Evolutionary conservation across 2,797 vertebrate genomes (phyloP).

Genomic region (Pipistrellus pygmaeus): DNA sequence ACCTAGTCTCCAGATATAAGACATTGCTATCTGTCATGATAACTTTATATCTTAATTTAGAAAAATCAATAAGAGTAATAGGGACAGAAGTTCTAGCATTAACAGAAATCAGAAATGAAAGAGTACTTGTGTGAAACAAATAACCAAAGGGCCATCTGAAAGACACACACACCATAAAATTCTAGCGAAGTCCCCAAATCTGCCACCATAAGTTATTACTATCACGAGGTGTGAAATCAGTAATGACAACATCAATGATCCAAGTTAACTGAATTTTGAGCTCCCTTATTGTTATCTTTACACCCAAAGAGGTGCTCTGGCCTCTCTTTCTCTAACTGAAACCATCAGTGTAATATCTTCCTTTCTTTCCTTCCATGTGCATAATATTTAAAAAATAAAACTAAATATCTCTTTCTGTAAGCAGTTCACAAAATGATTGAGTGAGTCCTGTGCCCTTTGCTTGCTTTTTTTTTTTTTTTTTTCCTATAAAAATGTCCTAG

Average conservation of each 20-base stretch:
- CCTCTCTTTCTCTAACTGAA: slow-evolving; percentile 36
- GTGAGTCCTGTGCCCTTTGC: neutral
- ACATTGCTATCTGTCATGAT: slow-evolving; percentile 57
- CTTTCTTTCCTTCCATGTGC: slow-evolving; percentile 13
- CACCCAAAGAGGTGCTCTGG: slow-evolving; percentile 51
- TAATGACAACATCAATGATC: slow-evolving; percentile 67
- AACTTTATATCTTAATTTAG: slow-evolving; percentile 72
- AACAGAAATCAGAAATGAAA: slow-evolving; percentile 66
- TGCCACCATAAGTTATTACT: slow-evolving; percentile 66
- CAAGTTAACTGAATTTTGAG: slow-evolving; percentile 69
- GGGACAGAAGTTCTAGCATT: slow-evolving; percentile 46
- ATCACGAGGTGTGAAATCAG: slow-evolving; percentile 62
- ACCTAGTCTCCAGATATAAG: slow-evolving; percentile 35
- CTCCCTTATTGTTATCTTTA: slow-evolving; percentile 75
- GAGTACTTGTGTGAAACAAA: slow-evolving; percentile 15
- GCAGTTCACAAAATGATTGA: neutral
- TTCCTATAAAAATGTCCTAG: slow-evolving; percentile 40
- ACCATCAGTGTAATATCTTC: slow-evolving; percentile 50
- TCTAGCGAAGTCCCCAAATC: slow-evolving; percentile 54
- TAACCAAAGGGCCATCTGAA: slow-evolving; percentile 56
- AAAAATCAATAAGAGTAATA: slow-evolving; percentile 66
- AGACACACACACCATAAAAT: slow-evolving; percentile 59
- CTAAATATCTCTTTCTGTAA: slow-evolving; percentile 45
- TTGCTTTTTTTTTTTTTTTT: neutral
- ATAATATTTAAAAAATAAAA: slow-evolving; percentile 36